Percentiles rank a stretch among this genome's conserved stretches.
phyloP scores from a whole-genome alignment of 2,797 vertebrate genomes.

The Schizopygopsis malacanthus region DNA sequence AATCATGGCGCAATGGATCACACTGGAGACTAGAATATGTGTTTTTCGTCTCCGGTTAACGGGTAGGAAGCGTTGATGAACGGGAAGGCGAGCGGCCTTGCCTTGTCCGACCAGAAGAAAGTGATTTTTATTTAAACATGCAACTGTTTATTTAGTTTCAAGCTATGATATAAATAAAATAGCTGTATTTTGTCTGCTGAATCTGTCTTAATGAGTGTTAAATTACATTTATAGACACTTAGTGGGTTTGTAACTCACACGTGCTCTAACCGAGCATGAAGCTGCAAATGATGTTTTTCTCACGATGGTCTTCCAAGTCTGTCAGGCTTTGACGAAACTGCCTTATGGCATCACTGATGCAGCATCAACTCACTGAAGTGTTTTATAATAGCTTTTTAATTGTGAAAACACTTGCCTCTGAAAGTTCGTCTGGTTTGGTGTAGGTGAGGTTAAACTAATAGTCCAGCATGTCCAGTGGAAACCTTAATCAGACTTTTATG shows the following conservation, averaged over 20 bases:
- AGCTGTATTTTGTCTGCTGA: neutral
- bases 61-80: neutral
- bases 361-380: conserved; percentile 23
- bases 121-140: neutral
- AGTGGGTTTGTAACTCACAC: no score
- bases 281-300: conserved; percentile 85
- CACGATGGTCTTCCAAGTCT: conserved; percentile 90
- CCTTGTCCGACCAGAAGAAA: neutral
- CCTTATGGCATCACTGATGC: conserved; percentile 84
- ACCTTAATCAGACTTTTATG: no score
- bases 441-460: neutral
- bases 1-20: neutral
- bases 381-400: neutral
- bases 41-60: neutral
- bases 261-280: neutral
- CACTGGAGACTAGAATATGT: neutral
- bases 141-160: no score
- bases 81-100: conserved; percentile 23
- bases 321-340: conserved; percentile 77
- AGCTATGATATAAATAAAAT: no score
- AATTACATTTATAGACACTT: no score
- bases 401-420: neutral
- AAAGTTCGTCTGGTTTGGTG: neutral
- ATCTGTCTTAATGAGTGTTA: neutral
- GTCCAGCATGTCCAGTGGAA: neutral